Base-by-base conservation (phyloP, 2,888 invertebrate genomes). In the Trachelus troglodyta region DNA sequence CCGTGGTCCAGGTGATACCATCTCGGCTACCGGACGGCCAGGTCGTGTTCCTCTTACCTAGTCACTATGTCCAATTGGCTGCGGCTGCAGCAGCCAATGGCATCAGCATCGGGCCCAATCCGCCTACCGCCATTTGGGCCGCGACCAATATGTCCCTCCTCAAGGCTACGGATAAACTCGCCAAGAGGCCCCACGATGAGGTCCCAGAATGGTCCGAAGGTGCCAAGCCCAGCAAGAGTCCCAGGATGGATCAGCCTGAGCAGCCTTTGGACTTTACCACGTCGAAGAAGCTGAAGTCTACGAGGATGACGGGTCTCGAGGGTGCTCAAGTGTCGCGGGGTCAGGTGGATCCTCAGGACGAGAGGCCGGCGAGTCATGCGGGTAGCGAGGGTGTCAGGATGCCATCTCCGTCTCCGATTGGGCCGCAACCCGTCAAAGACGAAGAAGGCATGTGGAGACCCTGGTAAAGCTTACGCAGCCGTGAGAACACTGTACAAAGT, bases 31-130 rank as follows among this genome's bases (percentile, higher is more conserved):
- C 94, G 35, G 94, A 94, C 84, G 94, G 94, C 3, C 94, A 94
- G 84, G 94, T 94, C 69, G 94, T 94, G 31, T 93, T 94, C 85
- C 92, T 94, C 4, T 90, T 94, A 69, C 94, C 94, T 69, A 94
- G 94, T 87, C 94, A 94, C 87, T 94, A 94, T 88, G 93, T 94
- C 12, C 94, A 94, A 86, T 85, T 94, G 75, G 93, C 94, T 1
- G 93, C 93, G 4, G 94, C 94, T 0, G 91, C 91, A 0, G 91
- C 91, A 1, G 91, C 91, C 71, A 91, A 91, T 80, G 91, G 91
- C 12, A 91, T 91, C 71, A 91, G 90, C 84, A 91, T 91, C 81
- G 91, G 91, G 0, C 91, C 91, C 0, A 91, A 91, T 77, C 91
- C 91, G 4, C 91, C 91, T 0, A 91, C 91, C 4, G 91, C 91